Conservation (phyloP, 2,797 vertebrate genomes). For the Chromobotia macracanthus region DNA sequence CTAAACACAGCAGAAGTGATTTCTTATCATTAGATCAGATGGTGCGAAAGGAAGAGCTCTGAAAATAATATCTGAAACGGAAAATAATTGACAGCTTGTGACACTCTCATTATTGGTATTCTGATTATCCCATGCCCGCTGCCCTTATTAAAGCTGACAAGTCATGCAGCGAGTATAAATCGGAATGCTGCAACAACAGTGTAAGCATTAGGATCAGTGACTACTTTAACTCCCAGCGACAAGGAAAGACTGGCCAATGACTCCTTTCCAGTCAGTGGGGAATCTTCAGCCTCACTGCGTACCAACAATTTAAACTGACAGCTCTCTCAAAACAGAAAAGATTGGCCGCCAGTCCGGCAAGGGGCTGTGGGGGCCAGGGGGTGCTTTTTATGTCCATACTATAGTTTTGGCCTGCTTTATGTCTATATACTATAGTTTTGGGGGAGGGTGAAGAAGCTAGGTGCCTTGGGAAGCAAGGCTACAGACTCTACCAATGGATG, state of each 20-base stretch:
- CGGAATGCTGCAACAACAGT: slow-evolving; percentile 96
- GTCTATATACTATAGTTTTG: slow-evolving; percentile 65
- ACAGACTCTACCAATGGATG: slow-evolving; percentile 54
- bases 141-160: slow-evolving; percentile 92
- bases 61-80: slow-evolving; percentile 58
- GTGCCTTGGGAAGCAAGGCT: slow-evolving; percentile 57
- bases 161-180: slow-evolving; percentile 96
- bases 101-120: slow-evolving; percentile 80
- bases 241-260: slow-evolving; percentile 92
- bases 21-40: slow-evolving; percentile 65
- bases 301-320: slow-evolving; percentile 84
- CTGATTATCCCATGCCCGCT: slow-evolving; percentile 85
- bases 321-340: slow-evolving; percentile 72
- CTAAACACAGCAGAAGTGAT: slow-evolving; percentile 42
- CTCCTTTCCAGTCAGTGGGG: slow-evolving; percentile 87
- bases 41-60: slow-evolving; percentile 58
- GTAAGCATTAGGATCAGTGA: slow-evolving; percentile 94
- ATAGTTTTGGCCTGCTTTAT: slow-evolving; percentile 70
- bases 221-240: slow-evolving; percentile 90
- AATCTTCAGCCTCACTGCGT: slow-evolving; percentile 91
- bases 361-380: slow-evolving; percentile 60
- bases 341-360: slow-evolving; percentile 70
- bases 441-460: not conserved
- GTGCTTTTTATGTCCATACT: slow-evolving; percentile 43
- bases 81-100: slow-evolving; percentile 72